phyloP scores from a whole-genome alignment of 2,888 invertebrate species.

The Platerodrilus igneus region DNA sequence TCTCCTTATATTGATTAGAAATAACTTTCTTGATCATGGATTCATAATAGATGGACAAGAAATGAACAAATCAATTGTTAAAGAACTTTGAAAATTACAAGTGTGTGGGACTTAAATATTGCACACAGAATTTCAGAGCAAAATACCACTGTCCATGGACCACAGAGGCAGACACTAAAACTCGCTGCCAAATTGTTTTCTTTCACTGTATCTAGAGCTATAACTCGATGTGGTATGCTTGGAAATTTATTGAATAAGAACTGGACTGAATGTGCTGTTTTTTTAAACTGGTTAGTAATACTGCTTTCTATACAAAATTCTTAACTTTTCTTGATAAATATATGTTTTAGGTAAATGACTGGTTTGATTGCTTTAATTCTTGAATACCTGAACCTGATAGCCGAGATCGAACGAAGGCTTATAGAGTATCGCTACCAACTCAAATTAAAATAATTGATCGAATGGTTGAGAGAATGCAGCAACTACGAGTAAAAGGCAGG shows the following conservation, averaged over 20 bases:
- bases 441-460: constrained; percentile 16
- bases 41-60: constrained; percentile 12
- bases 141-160: constrained; percentile 6
- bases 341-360: constrained; percentile 16
- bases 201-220: constrained; percentile 18
- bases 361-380: constrained; percentile 27
- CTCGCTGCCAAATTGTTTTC: constrained; percentile 25
- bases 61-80: constrained; percentile 12
- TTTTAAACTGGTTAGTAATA: constrained; percentile 13
- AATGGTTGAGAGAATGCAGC: constrained; percentile 10
- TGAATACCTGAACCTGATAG: constrained; percentile 16
- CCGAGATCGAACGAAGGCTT: constrained; percentile 17
- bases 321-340: constrained; percentile 5
- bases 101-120: constrained; percentile 10
- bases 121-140: constrained; percentile 13
- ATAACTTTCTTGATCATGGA: constrained; percentile 17
- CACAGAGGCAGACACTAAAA: constrained; percentile 16
- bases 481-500: constrained; percentile 12
- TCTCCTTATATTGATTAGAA: constrained; percentile 15
- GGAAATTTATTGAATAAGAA: constrained; percentile 14
- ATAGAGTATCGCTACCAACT: constrained; percentile 13
- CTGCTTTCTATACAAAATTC: not conserved
- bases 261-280: constrained; percentile 15
- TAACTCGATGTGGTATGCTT: too few species aligned
- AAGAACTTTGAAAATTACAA: constrained; percentile 10